Evolutionary conservation across 2,888 invertebrate species (phyloP).

Genomic region (Coelopa pilipes): DNA sequence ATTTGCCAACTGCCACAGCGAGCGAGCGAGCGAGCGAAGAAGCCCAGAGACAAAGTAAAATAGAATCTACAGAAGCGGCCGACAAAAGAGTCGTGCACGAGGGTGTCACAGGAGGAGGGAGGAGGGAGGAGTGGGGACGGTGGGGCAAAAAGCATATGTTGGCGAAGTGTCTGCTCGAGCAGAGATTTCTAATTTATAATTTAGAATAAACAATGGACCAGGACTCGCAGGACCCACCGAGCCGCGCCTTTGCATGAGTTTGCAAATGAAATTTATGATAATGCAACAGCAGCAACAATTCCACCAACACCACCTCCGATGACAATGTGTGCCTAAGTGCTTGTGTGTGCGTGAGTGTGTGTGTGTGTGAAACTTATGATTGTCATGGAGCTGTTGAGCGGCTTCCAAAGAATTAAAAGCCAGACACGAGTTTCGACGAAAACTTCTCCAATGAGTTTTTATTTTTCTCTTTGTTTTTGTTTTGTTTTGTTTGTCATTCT

Average conservation of each 20-base stretch:
- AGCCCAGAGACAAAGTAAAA: neutral
- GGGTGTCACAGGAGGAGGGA: neutral
- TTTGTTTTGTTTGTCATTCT: too few species aligned
- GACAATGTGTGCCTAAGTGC: neutral
- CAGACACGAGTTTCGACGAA: too few species aligned
- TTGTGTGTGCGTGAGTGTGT: neutral
- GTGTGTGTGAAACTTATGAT: neutral
- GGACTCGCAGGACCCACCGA: neutral
- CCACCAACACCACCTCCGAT: too few species aligned
- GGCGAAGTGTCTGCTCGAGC: conserved; percentile 42
- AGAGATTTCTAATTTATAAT: conserved; percentile 5
- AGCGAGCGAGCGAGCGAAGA: neutral
- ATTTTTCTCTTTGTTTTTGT: too few species aligned
- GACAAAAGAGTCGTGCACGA: neutral
- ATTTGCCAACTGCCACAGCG: conserved; percentile 25
- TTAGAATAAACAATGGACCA: conserved; percentile 2
- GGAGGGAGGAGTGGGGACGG: neutral
- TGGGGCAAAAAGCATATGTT: conserved; percentile 20
- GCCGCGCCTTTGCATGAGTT: neutral
- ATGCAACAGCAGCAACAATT: neutral
- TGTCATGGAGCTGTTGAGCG: too few species aligned
- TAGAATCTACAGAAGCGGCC: neutral
- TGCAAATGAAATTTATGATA: conserved; percentile 17
- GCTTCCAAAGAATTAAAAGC: too few species aligned
- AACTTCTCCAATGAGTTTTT: too few species aligned